Base-by-base conservation (phyloP, 2,797 vertebrate species). In the Gallinago nigripennis region DNA sequence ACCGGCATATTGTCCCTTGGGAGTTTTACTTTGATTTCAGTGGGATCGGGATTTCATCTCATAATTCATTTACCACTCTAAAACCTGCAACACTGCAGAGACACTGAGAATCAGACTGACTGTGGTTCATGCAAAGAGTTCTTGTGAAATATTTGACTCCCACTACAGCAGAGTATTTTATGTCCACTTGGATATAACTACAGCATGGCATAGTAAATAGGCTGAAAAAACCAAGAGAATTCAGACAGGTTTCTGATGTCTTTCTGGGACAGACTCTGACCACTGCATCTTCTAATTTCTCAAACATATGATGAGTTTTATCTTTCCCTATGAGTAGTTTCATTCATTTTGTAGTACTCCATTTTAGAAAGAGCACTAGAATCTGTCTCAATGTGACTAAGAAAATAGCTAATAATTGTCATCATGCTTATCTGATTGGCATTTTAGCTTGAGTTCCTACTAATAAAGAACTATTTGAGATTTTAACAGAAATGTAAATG, bases 381-480 rank as follows among this genome's bases (percentile, higher is more conserved):
- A 76, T 79, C 71, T 64, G 28, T 33, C 51, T 90, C 73, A 16
- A 20, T 68, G 24, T 94, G 86, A 95, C 90, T 93, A 92, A 95
- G 64, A 93, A 94, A 95, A 81, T 37, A 87, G 43, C 86, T 95
- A 95, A 95, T 95, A 95, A 96, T 96, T 88, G 83, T 85, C 84
- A 95, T 93, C 79, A 37, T 27, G 72, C 89, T 97, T 97, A 97
- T 97, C 97, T 93, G 89, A 93, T 90, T 94, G 94, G 86, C 97
- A 94, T 97, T 97, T 96, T 85, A 93, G 89, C 73, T 95, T 35
- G 78, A 94, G 93, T 82, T 95, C 92, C 96, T 96, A 94, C 65
- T 92, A 96, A 96, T 97, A 96, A 98, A 97, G 97, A 97, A 88
- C 80, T 96, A 97, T 94, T 95, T 90, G 91, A 94, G 88, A 83